Evolutionary conservation across 1,140 invertebrate species (phyloP).

Genomic region (Anthonomus grandis): DNA sequence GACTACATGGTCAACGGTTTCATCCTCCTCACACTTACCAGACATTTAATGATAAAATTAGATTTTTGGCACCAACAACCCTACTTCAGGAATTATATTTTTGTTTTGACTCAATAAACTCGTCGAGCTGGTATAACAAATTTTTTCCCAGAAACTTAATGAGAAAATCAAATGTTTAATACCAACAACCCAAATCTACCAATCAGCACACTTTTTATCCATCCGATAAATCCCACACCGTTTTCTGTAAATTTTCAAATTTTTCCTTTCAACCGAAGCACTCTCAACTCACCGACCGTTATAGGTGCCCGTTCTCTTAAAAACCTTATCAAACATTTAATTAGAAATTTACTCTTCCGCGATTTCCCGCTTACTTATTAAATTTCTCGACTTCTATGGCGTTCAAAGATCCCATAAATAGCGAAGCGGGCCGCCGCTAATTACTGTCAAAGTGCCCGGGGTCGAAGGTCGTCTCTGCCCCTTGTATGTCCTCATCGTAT

Average conservation of each 20-base stretch:
- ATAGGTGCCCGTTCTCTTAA: no score
- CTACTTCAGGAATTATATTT: no score
- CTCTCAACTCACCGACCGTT: no score
- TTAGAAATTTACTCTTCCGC: conserved; percentile 13
- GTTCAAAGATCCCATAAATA: conserved; percentile 19
- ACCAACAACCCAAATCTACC: not conserved
- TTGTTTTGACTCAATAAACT: no score
- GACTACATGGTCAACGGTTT: no score
- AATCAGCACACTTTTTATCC: no score
- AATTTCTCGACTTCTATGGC: conserved; percentile 4
- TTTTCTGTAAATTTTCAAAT: not conserved
- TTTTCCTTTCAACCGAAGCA: no score
- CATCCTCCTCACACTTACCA: no score
- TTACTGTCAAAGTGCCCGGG: conserved; percentile 17
- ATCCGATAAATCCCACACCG: not conserved
- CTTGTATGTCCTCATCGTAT: conserved; percentile 15
- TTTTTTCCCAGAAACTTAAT: not conserved
- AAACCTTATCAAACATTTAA: conserved; percentile 19
- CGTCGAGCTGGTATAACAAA: not conserved
- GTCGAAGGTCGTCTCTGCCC: conserved; percentile 16
- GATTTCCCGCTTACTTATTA: conserved; percentile 15
- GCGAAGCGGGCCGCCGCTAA: conserved; percentile 19
- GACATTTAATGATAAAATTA: no score
- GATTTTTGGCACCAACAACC: no score
- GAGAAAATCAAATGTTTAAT: not conserved